Conservation (phyloP, 2,888 invertebrate genomes). For the Melanostoma scalare region DNA sequence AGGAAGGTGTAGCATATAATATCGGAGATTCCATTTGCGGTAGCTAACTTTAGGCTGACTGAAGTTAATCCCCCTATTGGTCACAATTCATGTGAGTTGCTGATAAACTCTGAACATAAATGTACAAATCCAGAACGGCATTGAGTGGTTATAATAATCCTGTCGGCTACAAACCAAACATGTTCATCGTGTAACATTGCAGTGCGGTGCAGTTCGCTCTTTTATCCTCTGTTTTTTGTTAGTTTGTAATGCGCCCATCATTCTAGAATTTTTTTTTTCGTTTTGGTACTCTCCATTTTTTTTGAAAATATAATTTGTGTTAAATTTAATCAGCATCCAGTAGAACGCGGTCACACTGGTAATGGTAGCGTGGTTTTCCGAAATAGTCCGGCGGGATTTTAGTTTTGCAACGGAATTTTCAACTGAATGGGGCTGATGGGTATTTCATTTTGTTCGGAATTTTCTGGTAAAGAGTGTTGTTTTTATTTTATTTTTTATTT, state of each 20-base stretch:
- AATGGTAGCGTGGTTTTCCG: constrained; percentile 34
- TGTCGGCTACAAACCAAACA: constrained; percentile 45
- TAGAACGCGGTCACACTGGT: constrained; percentile 52
- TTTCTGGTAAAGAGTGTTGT: constrained; percentile 10
- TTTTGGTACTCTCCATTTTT: constrained; percentile 15
- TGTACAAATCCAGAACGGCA: constrained; percentile 10
- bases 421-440: constrained; percentile 60
- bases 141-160: constrained; percentile 58
- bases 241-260: neutral
- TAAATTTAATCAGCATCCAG: constrained; percentile 67
- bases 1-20: neutral
- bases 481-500: constrained; percentile 13
- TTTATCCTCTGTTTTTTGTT: constrained; percentile 7
- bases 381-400: constrained; percentile 44
- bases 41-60: constrained; percentile 38
- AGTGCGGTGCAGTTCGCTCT: constrained; percentile 20
- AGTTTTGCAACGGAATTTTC: constrained; percentile 41
- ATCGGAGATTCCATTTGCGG: constrained; percentile 32
- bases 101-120: constrained; percentile 52
- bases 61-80: constrained; percentile 32
- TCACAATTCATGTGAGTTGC: constrained; percentile 61
- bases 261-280: constrained; percentile 32
- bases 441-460: constrained; percentile 53
- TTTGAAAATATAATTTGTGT: constrained; percentile 46
- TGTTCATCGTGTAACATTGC: constrained; percentile 43